Conservation (phyloP, 2,113 vertebrate genomes). For the Arothron firmamentum region DNA sequence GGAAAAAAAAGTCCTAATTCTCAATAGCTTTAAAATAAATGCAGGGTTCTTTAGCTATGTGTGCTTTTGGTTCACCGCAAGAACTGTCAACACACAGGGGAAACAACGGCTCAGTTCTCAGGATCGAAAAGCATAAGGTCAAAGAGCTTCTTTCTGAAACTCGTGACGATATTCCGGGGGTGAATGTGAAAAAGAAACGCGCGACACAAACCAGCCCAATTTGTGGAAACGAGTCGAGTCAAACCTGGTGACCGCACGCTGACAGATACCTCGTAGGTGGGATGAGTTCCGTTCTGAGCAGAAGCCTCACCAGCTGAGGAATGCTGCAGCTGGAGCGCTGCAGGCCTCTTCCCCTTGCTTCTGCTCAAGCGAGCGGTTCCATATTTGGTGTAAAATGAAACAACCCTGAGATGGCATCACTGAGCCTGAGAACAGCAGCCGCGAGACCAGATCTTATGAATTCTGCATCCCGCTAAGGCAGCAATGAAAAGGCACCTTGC, state of each 20-base stretch:
- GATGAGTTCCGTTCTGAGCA: slow-evolving; percentile 24
- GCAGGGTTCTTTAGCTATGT: too few relatives aligned
- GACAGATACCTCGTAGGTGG: slow-evolving; percentile 44
- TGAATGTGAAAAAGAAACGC: slow-evolving; percentile 16
- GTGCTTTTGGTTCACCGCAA: too few relatives aligned
- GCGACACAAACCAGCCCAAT: slow-evolving; percentile 1
- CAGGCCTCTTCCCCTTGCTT: too few relatives aligned
- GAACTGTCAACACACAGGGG: background rate
- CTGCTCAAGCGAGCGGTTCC: background rate
- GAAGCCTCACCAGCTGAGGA: background rate
- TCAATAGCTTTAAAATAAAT: slow-evolving; percentile 12
- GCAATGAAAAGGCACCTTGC: slow-evolving; percentile 39
- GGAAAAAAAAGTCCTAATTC: slow-evolving; percentile 4
- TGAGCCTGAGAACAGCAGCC: slow-evolving; percentile 12
- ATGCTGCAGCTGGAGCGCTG: too few relatives aligned
- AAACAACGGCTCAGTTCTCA: background rate
- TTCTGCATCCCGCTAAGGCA: slow-evolving; percentile 11
- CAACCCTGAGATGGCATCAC: slow-evolving; percentile 9
- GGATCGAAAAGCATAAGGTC: slow-evolving; percentile 6
- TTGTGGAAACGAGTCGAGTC: slow-evolving; percentile 46
- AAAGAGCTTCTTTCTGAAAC: slow-evolving; percentile 39
- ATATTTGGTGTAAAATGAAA: slow-evolving; percentile 20
- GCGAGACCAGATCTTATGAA: slow-evolving; percentile 27
- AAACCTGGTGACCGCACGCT: slow-evolving; percentile 28
- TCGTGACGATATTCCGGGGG: slow-evolving; percentile 32